phyloP scores from a whole-genome alignment of 1,140 invertebrate species.

The Colletes gigas region DNA sequence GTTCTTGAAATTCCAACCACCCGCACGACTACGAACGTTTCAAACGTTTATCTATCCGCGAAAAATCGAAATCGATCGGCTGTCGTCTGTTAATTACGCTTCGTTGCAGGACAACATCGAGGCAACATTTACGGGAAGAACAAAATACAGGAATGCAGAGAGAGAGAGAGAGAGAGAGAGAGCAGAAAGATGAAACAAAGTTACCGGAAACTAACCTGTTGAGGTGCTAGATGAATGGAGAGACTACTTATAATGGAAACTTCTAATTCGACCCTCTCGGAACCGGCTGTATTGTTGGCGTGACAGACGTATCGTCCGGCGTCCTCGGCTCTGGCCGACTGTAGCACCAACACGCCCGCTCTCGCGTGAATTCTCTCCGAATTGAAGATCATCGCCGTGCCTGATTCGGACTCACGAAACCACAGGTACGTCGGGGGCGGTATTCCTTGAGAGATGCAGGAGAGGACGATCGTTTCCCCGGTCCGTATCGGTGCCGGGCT shows the following conservation, averaged over 20 bases:
- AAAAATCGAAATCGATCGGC: too few relatives aligned
- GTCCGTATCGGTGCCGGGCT: conserved; percentile 79
- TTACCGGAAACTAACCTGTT: conserved; percentile 79
- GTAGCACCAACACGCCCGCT: conserved; percentile 84
- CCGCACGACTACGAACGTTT: background rate
- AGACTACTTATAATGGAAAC: conserved; percentile 84
- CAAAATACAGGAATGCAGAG: too few relatives aligned
- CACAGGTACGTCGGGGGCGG: conserved; percentile 81
- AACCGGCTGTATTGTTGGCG: conserved; percentile 93
- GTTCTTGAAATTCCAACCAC: background rate
- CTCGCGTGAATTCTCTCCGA: conserved; percentile 80
- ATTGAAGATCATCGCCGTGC: conserved; percentile 75
- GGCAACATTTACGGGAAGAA: too few relatives aligned
- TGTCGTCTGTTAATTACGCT: too few relatives aligned
- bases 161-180: background rate
- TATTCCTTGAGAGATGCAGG: conserved; percentile 81
- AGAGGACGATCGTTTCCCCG: conserved; percentile 80
- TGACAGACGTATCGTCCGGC: conserved; percentile 92
- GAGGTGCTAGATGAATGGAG: conserved; percentile 77
- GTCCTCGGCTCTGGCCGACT: conserved; percentile 87
- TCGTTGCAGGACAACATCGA: too few relatives aligned
- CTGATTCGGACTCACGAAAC: conserved; percentile 78
- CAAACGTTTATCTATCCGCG: too few relatives aligned
- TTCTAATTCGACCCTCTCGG: conserved; percentile 91
- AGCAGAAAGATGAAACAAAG: conserved; percentile 10